Evolutionary conservation across 2,797 vertebrate species (phyloP).

Genomic region (Odontamblyopus rebecca): DNA sequence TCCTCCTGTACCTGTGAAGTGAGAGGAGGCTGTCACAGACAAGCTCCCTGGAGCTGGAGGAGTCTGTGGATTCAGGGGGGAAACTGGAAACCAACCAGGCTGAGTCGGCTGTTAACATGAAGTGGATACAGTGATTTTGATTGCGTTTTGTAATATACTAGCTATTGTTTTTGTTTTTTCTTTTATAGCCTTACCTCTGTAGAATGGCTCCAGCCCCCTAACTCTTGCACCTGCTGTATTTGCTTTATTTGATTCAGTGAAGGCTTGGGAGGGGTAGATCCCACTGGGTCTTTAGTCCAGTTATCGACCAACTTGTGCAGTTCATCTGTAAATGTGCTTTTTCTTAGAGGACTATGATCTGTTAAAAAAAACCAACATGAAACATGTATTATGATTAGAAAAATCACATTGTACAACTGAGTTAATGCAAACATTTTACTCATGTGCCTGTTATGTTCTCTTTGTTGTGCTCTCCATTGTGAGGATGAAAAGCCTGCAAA

Average conservation of each 20-base stretch:
- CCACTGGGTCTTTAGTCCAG: constrained; percentile 86
- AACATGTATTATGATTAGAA: neutral
- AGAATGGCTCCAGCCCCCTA: constrained; percentile 82
- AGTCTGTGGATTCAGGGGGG: constrained; percentile 63
- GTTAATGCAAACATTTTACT: neutral
- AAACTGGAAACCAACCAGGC: constrained; percentile 74
- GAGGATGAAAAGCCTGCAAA: neutral
- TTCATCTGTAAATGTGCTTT: constrained; percentile 92
- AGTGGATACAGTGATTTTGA: constrained; percentile 20
- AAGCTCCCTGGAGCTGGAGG: constrained; percentile 53
- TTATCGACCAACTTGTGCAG: constrained; percentile 93
- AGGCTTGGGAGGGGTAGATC: constrained; percentile 79
- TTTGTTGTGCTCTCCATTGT: constrained; percentile 4
- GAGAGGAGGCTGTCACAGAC: constrained; percentile 55
- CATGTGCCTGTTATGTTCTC: neutral
- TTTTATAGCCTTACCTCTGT: constrained; percentile 75
- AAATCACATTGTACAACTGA: neutral
- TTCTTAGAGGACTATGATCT: constrained; percentile 78
- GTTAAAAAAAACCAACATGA: constrained; percentile 21
- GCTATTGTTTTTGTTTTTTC: neutral
- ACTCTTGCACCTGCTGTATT: constrained; percentile 87
- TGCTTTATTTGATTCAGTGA: constrained; percentile 93
- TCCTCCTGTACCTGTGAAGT: constrained; percentile 60
- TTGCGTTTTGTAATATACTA: constrained; percentile 11
- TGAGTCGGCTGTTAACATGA: constrained; percentile 55